A percentile compares a stretch with the other conserved stretches of the same genome.
Evolutionary conservation across 35 echinoderm and acorn worm genomes (phyloP).

Genomic region (Ophiothrix spiculata): DNA sequence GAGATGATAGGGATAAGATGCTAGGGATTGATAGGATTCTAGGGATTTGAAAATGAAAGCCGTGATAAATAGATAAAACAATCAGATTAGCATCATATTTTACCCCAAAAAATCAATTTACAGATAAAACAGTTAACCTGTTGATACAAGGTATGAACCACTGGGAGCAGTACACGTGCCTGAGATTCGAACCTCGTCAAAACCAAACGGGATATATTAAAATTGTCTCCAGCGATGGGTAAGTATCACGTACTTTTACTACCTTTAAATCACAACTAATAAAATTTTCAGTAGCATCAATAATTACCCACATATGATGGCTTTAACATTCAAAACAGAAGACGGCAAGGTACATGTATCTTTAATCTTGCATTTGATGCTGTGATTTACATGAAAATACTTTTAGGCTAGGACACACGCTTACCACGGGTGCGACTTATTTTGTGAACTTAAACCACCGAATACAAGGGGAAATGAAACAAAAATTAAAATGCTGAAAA

Average conservation of each 20-base stretch:
- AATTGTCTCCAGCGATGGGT: slow-evolving; percentile 41
- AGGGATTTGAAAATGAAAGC: too few species aligned
- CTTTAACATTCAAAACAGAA: background rate
- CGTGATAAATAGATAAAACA: too few species aligned
- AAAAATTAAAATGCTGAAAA: background rate
- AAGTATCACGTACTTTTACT: background rate
- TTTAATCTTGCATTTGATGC: background rate
- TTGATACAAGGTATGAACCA: slow-evolving; percentile 54
- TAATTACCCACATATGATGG: background rate
- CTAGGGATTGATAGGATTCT: background rate
- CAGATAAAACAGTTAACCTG: slow-evolving; percentile 45
- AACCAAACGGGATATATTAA: slow-evolving; percentile 50
- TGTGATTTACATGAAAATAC: background rate
- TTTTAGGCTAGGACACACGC: background rate
- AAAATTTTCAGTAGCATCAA: background rate
- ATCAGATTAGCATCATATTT: too few species aligned
- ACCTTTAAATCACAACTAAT: background rate
- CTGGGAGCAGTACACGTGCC: slow-evolving; percentile 74
- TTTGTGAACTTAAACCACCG: background rate
- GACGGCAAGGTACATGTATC: background rate
- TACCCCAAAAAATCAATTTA: too few species aligned
- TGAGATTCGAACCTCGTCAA: slow-evolving; percentile 53
- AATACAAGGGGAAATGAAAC: too few species aligned
- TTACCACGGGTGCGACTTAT: background rate
- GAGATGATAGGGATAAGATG: background rate